phyloP scores from a whole-genome alignment of 1,140 invertebrate species.

The Saccostrea cuccullata region DNA sequence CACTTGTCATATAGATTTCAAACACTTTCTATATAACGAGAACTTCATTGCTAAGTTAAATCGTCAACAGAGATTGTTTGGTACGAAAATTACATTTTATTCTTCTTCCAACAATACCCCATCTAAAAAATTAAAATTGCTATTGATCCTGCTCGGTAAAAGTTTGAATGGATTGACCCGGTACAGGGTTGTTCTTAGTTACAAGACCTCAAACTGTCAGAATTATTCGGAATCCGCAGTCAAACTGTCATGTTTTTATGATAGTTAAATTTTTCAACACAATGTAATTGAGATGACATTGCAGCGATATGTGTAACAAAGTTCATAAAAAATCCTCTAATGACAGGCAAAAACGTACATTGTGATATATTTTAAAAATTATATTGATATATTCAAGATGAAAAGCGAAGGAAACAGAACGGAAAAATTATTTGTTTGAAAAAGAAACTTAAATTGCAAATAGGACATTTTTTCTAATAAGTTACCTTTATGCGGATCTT shows the following conservation, averaged over 20 bases:
- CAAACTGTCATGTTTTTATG: not conserved
- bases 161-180: not conserved
- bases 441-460: not conserved
- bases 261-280: not conserved
- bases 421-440: not conserved
- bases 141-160: not conserved
- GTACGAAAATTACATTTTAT: not conserved
- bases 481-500: not conserved
- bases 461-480: not conserved
- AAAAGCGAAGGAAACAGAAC: not conserved
- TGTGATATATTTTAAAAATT: not conserved
- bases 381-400: not conserved
- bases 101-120: not conserved
- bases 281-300: not conserved
- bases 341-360: not conserved
- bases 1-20: not conserved
- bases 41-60: not conserved
- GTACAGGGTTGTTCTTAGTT: not conserved
- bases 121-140: not conserved
- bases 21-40: not conserved
- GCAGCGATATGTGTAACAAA: not conserved
- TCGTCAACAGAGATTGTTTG: not conserved
- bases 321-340: not conserved
- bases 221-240: not conserved
- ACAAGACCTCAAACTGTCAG: not conserved